A percentile compares a stretch with the other conserved stretches of the same genome.
phyloP scores from a whole-genome alignment of 2,113 vertebrate genomes.

The Acrocephalus arundinaceus region DNA sequence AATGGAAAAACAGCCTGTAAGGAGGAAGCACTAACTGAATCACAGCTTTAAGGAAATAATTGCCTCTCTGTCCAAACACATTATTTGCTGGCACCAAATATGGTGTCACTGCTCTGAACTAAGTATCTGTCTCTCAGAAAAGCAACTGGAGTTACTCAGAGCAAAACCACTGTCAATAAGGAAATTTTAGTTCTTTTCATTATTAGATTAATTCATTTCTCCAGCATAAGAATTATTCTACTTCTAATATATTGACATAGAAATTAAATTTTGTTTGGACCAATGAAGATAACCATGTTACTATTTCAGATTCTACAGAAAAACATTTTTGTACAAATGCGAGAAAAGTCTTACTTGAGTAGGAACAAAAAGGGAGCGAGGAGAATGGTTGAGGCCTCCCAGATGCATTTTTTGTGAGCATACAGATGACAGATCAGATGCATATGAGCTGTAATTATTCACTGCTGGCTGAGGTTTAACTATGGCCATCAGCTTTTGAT shows the following conservation, averaged over 20 bases:
- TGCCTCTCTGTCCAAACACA: neutral
- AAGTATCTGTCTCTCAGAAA: neutral
- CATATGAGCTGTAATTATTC: conserved; percentile 63
- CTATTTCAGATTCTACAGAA: neutral
- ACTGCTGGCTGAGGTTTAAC: conserved; percentile 90
- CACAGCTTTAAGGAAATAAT: neutral
- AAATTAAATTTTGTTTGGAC: neutral
- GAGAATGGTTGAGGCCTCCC: conserved; percentile 89
- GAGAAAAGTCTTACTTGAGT: conserved; percentile 78
- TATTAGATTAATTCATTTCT: neutral
- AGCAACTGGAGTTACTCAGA: neutral
- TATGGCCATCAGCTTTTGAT: conserved; percentile 89
- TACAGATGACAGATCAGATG: conserved; percentile 46
- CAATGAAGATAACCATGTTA: neutral
- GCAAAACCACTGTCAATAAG: neutral
- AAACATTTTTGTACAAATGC: neutral
- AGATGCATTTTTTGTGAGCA: conserved; percentile 77
- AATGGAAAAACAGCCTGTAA: neutral
- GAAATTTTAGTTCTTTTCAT: neutral
- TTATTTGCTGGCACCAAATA: neutral
- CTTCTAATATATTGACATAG: neutral
- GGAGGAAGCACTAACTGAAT: neutral
- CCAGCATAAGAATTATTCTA: neutral
- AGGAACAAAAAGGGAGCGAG: conserved; percentile 89
- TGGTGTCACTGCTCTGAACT: neutral